Conservation (phyloP, 2,888 invertebrate genomes). For the Zaprionus lineosus region DNA sequence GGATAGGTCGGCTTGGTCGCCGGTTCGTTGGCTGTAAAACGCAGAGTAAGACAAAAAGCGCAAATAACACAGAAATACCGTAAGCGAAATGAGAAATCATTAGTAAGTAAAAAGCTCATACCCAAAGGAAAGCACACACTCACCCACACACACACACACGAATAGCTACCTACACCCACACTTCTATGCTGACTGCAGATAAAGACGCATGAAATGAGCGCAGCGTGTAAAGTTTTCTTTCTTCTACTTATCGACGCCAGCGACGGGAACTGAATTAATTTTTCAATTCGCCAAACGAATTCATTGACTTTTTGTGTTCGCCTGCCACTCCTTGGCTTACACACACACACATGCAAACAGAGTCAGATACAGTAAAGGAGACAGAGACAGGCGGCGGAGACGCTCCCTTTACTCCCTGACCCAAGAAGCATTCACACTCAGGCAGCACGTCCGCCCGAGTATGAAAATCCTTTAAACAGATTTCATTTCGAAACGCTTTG, state of each 20-base stretch:
- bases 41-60: slow-evolving; percentile 74
- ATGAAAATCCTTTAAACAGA: slow-evolving; percentile 81
- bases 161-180: slow-evolving; percentile 16
- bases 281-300: slow-evolving; percentile 80
- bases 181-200: slow-evolving; percentile 29
- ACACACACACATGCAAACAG: slow-evolving; percentile 11
- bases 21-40: slow-evolving; percentile 49
- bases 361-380: slow-evolving; percentile 6
- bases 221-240: slow-evolving; percentile 70
- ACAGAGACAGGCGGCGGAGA: too few species aligned
- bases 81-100: slow-evolving; percentile 78
- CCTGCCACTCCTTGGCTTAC: slow-evolving; percentile 38
- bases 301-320: slow-evolving; percentile 78
- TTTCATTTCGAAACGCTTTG: slow-evolving; percentile 80
- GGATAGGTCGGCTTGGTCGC: slow-evolving; percentile 1
- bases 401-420: too few species aligned
- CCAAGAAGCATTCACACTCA: slow-evolving; percentile 4
- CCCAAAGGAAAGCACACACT: too few species aligned
- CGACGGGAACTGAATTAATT: slow-evolving; percentile 79
- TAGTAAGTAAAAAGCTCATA: slow-evolving; percentile 74
- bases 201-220: slow-evolving; percentile 67
- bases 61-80: slow-evolving; percentile 73
- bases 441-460: slow-evolving; percentile 71
- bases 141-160: slow-evolving; percentile 17
- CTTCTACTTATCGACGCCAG: slow-evolving; percentile 72